Evolutionary conservation across 2,797 vertebrate species (phyloP).

Genomic region (Eulemur albifrons): DNA sequence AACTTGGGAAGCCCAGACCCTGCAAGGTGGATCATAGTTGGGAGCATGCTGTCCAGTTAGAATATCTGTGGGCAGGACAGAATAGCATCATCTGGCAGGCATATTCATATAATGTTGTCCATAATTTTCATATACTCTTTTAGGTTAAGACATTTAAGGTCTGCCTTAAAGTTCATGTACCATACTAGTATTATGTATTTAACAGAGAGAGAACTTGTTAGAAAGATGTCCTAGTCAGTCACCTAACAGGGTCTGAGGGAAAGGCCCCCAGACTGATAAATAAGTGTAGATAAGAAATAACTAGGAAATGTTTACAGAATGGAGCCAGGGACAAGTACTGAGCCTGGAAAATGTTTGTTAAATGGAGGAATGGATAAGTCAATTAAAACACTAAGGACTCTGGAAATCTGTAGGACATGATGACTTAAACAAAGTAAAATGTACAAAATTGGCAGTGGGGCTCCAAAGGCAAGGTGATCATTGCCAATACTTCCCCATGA

Average conservation of each 20-base stretch:
- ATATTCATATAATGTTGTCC: neutral
- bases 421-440: neutral
- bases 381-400: neutral
- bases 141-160: constrained; percentile 1
- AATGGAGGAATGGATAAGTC: neutral
- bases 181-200: neutral
- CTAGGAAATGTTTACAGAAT: neutral
- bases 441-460: neutral
- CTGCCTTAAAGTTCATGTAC: neutral
- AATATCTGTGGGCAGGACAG: neutral
- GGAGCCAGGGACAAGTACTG: neutral
- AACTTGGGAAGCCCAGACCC: neutral
- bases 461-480: neutral
- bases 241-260: neutral
- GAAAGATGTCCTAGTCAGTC: constrained; percentile 14
- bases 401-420: neutral
- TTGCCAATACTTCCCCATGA: neutral
- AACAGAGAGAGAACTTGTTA: neutral
- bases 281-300: constrained; percentile 22
- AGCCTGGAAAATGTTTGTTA: neutral
- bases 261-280: neutral
- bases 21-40: neutral
- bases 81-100: neutral
- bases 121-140: constrained; percentile 1
- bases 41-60: neutral